These are phyloP conservation scores for Drosophila macrothrix DNA, from an alignment of 2,888 invertebrate species.

Conservation along the genomic window DNA sequence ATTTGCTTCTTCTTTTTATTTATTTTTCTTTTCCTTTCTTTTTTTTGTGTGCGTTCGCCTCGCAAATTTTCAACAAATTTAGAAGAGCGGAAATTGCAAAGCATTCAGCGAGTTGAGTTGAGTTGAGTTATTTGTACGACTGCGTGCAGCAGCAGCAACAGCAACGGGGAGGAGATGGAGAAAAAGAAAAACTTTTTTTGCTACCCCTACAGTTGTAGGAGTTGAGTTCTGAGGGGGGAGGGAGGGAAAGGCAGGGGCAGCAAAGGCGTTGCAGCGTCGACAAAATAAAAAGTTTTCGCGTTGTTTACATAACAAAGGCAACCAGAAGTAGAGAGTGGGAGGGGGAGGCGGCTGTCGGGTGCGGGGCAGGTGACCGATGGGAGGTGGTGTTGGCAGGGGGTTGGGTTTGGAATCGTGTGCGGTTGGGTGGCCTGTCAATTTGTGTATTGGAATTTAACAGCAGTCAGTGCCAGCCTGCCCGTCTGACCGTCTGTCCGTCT, in stretches of 20 bases:
- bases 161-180: background rate
- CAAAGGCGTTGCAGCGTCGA: slow-evolving; percentile 66
- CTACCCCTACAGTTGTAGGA: slow-evolving; percentile 29
- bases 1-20: slow-evolving; percentile 13
- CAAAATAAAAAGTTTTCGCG: slow-evolving; percentile 69
- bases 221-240: background rate
- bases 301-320: slow-evolving; percentile 79
- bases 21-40: slow-evolving; percentile 12
- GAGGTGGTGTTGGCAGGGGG: background rate
- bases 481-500: slow-evolving; percentile 17
- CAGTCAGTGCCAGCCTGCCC: slow-evolving; percentile 42
- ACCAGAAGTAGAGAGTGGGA: slow-evolving; percentile 7
- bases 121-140: slow-evolving; percentile 72
- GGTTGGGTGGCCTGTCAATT: slow-evolving; percentile 70
- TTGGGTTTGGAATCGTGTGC: background rate
- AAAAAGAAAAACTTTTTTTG: slow-evolving; percentile 62
- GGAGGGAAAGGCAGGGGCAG: slow-evolving; percentile 1
- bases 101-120: slow-evolving; percentile 76
- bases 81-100: slow-evolving; percentile 81
- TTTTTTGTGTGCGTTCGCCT: slow-evolving; percentile 53
- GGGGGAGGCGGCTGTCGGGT: background rate
- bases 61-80: slow-evolving; percentile 78
- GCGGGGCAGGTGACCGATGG: background rate
- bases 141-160: slow-evolving; percentile 23
- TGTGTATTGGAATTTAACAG: slow-evolving; percentile 79